These are phyloP conservation scores for Oryzias dopingdopingensis DNA, from an alignment of 2,797 vertebrate species.

Conservation along the genomic window DNA sequence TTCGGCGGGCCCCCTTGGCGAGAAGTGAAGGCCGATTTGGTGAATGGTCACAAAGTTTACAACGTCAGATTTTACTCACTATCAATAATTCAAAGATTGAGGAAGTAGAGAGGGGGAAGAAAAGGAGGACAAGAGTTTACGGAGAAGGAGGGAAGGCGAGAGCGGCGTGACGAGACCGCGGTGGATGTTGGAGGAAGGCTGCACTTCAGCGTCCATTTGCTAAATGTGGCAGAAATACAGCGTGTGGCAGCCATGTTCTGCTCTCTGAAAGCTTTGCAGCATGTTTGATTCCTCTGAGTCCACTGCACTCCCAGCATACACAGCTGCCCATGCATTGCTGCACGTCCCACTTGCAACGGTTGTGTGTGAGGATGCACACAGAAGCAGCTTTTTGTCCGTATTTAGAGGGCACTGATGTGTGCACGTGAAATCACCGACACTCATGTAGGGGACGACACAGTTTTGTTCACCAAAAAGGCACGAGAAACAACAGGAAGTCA, in stretches of 20 bases:
- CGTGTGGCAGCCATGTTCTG: conserved; percentile 60
- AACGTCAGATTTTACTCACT: conserved; percentile 88
- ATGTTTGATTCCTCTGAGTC: conserved; percentile 46
- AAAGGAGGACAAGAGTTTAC: conserved; percentile 38
- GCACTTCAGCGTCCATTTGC: conserved; percentile 74
- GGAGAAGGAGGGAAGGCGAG: conserved; percentile 37
- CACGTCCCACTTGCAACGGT: not conserved
- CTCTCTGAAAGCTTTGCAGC: conserved; percentile 54
- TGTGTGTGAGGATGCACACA: not conserved
- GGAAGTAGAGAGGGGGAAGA: conserved; percentile 32
- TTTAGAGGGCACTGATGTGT: conserved; percentile 1
- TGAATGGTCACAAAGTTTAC: conserved; percentile 89
- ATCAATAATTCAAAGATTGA: conserved; percentile 86
- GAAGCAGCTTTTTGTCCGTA: not conserved
- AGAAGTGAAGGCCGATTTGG: conserved; percentile 82
- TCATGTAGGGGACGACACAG: too few relatives aligned
- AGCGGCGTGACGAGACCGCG: conserved; percentile 30
- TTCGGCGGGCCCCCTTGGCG: conserved; percentile 78
- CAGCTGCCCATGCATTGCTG: conserved; percentile 7
- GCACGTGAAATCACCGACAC: not conserved
- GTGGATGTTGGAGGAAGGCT: conserved; percentile 40
- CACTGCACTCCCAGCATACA: conserved; percentile 25
- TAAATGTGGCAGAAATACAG: conserved; percentile 74
- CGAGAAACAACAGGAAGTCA: too few relatives aligned
- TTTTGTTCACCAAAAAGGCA: too few relatives aligned